phyloP scores from a whole-genome alignment of 2,113 vertebrate genomes.

The Poecile atricapillus region DNA sequence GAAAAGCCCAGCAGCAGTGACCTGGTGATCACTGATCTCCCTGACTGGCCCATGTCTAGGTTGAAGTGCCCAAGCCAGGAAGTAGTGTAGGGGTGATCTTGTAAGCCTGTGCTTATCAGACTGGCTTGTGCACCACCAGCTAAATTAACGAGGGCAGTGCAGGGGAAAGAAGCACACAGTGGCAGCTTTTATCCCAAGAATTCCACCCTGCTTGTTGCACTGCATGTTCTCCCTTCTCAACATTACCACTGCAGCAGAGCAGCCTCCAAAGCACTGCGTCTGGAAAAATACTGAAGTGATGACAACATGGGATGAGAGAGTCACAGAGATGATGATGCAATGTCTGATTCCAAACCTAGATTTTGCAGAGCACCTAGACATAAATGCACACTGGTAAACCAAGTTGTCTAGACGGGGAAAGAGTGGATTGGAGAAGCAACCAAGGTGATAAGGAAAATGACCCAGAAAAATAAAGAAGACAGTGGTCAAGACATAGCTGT shows the following conservation, averaged over 20 bases:
- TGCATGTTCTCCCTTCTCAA: not conserved
- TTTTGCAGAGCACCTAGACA: not conserved
- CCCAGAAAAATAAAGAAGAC: not conserved
- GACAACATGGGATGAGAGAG: not conserved
- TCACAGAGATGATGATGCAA: not conserved
- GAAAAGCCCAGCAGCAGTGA: not conserved
- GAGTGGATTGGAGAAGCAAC: not conserved
- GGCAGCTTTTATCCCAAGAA: not conserved
- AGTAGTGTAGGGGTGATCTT: not conserved
- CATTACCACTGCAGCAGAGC: not conserved
- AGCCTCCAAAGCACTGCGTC: not conserved
- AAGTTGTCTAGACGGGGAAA: not conserved
- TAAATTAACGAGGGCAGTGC: not conserved
- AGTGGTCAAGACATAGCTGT: not conserved
- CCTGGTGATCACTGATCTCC: fast-evolving
- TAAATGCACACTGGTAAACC: not conserved
- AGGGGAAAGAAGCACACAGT: not conserved
- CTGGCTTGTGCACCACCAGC: not conserved
- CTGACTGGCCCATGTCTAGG: not conserved
- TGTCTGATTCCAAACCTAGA: not conserved
- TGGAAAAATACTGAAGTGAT: not conserved
- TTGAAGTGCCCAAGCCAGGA: not conserved
- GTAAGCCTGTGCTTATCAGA: not conserved
- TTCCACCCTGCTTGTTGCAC: not conserved
- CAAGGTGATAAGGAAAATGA: not conserved